phyloP scores from a whole-genome alignment of 1,140 invertebrate species.

The Drosophila cardini region DNA sequence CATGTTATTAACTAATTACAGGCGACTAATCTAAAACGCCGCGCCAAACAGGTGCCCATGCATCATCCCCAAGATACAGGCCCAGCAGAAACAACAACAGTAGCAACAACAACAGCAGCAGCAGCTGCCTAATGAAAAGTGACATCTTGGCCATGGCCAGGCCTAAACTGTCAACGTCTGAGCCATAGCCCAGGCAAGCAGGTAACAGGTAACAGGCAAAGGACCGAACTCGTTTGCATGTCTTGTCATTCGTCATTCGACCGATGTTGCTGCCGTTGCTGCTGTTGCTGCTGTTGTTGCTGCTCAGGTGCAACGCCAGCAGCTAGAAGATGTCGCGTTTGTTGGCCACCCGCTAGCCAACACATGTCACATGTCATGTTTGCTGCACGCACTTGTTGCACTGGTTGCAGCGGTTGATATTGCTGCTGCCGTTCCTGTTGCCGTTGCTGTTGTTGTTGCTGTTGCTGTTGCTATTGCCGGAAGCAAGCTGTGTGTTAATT shows the following conservation, averaged over 20 bases:
- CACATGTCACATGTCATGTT: conserved; percentile 77
- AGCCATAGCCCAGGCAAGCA: conserved; percentile 36
- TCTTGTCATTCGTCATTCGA: conserved; percentile 78
- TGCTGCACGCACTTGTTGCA: conserved; percentile 63
- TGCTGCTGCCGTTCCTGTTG: conserved; percentile 20
- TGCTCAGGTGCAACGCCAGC: conserved; percentile 72
- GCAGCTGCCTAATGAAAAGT: conserved; percentile 82
- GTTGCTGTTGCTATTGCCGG: conserved; percentile 54
- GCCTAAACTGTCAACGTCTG: conserved; percentile 81
- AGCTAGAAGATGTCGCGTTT: conserved; percentile 78
- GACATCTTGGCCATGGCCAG: conserved; percentile 81
- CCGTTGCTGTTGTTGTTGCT: conserved; percentile 34
- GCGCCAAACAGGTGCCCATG: conserved; percentile 79
- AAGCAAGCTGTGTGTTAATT: conserved; percentile 81
- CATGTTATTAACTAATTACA: conserved; percentile 85
- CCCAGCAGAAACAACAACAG: conserved; percentile 41
- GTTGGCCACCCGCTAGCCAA: conserved; percentile 76
- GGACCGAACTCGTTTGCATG: conserved; percentile 68
- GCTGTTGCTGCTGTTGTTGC: conserved; percentile 7
- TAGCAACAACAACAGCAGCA: conserved; percentile 24
- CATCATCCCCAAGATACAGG: conserved; percentile 57
- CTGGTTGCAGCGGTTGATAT: conserved; percentile 22
- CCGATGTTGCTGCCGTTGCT: conserved; percentile 30
- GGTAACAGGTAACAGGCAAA: conserved; percentile 16
- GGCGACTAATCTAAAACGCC: conserved; percentile 84